Base-by-base conservation (phyloP, 2,113 vertebrate genomes). In the Sander lucioperca region DNA sequence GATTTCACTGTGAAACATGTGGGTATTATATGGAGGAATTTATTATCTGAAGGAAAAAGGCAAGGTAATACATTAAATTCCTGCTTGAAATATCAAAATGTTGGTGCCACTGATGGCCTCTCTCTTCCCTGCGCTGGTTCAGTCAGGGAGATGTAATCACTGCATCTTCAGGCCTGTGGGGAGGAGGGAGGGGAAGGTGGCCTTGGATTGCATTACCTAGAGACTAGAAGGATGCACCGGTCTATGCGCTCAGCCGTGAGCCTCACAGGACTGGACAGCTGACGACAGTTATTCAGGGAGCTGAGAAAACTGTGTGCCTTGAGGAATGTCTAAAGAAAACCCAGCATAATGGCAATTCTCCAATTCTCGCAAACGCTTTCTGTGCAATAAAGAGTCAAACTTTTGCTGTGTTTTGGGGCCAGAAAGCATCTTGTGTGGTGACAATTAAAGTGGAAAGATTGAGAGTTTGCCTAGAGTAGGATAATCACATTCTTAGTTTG, bases 61-160 rank as follows among this genome's bases (percentile, higher is more conserved):
- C 30, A 18, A 58, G 50, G 43, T 90, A 66, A 80, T 89, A 36
- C 43, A 61, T 80, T 58, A 77, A 48, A 23, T n/a, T 53, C 15
- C 27, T 43, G 63, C 64, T 54, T 23, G 59, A 66, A 65, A 63
- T 58, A 71, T 75, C 74, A 79, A 73, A 82, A 68, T 50, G 10
- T 64, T 72, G 61, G 71, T 71, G 71, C 48, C 57, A 51, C 27
- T 67, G 58, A 74, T 77, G 75, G 72, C 69, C 59, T 79, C 66
- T 65, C 67, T 84, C 47, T 51, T 76, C n/a, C 50, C 68, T 36
- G 68, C 66, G 68, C 36, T 25, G 45, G 61, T 71, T 88, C 30
- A 27, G 83, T 61, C 81, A 86, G 84, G 56, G 78, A 90, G 89
- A 90, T 91, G 82, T 93, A 94, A 93, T 95, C 90, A 89, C 90